These are phyloP conservation scores for Drosophila ohnishii DNA, from an alignment of 1,140 invertebrate species.

Conservation along the genomic window DNA sequence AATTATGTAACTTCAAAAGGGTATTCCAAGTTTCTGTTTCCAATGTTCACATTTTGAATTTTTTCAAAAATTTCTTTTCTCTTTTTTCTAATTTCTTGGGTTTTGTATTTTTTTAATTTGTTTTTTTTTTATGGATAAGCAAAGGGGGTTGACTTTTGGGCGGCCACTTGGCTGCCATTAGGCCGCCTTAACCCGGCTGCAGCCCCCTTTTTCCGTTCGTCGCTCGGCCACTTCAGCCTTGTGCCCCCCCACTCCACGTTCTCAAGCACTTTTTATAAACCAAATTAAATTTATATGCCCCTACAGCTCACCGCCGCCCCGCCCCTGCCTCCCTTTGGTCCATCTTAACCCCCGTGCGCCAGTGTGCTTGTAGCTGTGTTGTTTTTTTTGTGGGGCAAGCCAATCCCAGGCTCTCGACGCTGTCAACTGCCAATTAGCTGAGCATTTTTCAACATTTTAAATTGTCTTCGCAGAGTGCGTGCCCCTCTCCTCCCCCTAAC, in stretches of 20 bases:
- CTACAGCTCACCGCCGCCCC: constrained; percentile 13
- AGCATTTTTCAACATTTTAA: constrained; percentile 80
- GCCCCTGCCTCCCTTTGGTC: neutral
- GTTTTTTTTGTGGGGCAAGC: constrained; percentile 41
- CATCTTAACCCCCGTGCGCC: constrained; percentile 20
- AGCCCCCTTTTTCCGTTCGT: constrained; percentile 12
- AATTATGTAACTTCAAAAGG: neutral
- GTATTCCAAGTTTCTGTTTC: neutral
- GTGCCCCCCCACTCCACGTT: constrained; percentile 26
- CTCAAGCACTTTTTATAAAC: constrained; percentile 78
- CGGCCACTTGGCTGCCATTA: constrained; percentile 46
- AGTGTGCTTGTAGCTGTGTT: constrained; percentile 16
- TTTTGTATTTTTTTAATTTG: neutral
- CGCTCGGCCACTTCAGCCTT: constrained; percentile 53
- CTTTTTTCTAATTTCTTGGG: neutral
- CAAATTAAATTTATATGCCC: constrained; percentile 76
- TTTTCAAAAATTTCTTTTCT: neutral
- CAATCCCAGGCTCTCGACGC: constrained; percentile 65
- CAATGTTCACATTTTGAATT: neutral
- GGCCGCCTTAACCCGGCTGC: constrained; percentile 16
- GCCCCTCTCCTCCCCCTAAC: constrained; percentile 17
- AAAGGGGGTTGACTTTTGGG: constrained; percentile 18
- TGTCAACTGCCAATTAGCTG: constrained; percentile 79
- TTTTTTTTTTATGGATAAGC: constrained; percentile 8
- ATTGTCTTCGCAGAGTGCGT: constrained; percentile 75